Percentiles rank a stretch among this genome's conserved stretches.
Evolutionary conservation across 1,140 invertebrate genomes (phyloP).

Genomic region (Ganaspis sp.): DNA sequence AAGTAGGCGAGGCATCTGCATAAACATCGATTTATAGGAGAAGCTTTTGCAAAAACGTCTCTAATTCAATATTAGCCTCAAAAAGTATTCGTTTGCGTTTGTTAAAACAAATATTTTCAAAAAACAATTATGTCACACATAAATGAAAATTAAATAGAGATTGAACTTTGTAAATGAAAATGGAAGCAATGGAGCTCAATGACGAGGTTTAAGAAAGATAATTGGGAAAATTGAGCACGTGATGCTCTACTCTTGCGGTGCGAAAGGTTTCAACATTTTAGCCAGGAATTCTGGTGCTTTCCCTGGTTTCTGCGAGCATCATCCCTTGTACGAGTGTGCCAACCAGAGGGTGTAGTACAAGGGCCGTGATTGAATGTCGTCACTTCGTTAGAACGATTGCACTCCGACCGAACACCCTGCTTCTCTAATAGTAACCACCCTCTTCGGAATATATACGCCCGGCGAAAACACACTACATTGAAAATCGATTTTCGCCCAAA

Average conservation of each 20-base stretch:
- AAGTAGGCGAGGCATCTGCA: too few relatives aligned
- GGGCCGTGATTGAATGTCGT: slow-evolving; percentile 48
- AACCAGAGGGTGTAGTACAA: slow-evolving; percentile 39
- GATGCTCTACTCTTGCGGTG: background rate
- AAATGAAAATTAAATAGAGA: background rate
- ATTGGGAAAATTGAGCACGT: background rate
- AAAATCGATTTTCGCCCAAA: too few relatives aligned
- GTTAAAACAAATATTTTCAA: too few relatives aligned
- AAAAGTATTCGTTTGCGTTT: too few relatives aligned
- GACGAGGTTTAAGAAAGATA: background rate
- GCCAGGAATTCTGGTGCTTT: slow-evolving; percentile 33
- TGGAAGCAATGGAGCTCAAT: background rate
- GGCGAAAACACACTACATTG: too few relatives aligned
- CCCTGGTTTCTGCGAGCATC: slow-evolving; percentile 34
- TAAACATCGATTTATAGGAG: too few relatives aligned
- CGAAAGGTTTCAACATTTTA: slow-evolving; percentile 38
- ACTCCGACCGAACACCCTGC: slow-evolving; percentile 45
- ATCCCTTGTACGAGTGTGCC: slow-evolving; percentile 42
- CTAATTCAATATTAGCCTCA: too few relatives aligned
- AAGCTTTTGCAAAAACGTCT: too few relatives aligned
- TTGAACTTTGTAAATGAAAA: background rate
- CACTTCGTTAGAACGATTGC: slow-evolving; percentile 48
- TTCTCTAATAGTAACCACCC: slow-evolving; percentile 43
- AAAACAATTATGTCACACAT: too few relatives aligned
- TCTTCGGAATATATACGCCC: background rate